A percentile compares a stretch with the other conserved stretches of the same genome.
Evolutionary conservation across 2,797 vertebrate species (phyloP).

Genomic region (Xyrichtys novacula): DNA sequence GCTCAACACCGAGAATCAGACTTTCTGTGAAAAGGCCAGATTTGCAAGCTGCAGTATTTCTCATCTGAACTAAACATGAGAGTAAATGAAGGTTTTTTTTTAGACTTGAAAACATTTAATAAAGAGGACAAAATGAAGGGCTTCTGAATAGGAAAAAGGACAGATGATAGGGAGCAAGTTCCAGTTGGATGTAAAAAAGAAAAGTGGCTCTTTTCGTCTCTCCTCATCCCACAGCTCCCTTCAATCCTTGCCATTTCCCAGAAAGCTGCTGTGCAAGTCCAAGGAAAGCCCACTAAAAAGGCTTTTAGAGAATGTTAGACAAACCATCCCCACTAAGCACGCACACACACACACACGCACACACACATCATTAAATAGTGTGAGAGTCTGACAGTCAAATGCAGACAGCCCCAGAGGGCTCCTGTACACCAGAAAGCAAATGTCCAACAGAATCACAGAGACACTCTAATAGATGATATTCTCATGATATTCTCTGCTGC

Average conservation of each 20-base stretch:
- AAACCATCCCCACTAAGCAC: conserved; percentile 33
- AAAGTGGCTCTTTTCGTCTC: conserved; percentile 19
- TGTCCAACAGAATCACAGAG: conserved; percentile 15
- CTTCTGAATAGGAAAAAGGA: not conserved
- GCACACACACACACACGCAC: not conserved
- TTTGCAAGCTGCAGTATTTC: not conserved
- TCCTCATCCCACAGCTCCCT: conserved; percentile 22
- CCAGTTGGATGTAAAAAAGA: conserved; percentile 4
- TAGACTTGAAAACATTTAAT: not conserved
- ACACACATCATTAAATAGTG: conserved; percentile 11
- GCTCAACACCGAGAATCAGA: not conserved
- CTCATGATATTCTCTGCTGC: not conserved
- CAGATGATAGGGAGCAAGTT: not conserved
- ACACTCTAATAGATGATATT: not conserved
- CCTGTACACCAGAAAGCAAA: conserved; percentile 14
- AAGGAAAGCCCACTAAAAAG: conserved; percentile 64
- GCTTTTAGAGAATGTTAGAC: conserved; percentile 71
- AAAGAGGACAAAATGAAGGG: not conserved
- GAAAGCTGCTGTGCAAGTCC: conserved; percentile 44
- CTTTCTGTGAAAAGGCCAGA: not conserved
- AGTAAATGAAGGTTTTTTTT: not conserved
- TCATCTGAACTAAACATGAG: not conserved
- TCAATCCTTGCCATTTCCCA: conserved; percentile 35
- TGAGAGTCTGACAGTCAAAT: conserved; percentile 24
- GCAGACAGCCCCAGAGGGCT: conserved; percentile 9